Percentiles rank a stretch among this genome's conserved stretches.
Conservation (phyloP, 2,797 vertebrate species). For the Mycteria americana region DNA sequence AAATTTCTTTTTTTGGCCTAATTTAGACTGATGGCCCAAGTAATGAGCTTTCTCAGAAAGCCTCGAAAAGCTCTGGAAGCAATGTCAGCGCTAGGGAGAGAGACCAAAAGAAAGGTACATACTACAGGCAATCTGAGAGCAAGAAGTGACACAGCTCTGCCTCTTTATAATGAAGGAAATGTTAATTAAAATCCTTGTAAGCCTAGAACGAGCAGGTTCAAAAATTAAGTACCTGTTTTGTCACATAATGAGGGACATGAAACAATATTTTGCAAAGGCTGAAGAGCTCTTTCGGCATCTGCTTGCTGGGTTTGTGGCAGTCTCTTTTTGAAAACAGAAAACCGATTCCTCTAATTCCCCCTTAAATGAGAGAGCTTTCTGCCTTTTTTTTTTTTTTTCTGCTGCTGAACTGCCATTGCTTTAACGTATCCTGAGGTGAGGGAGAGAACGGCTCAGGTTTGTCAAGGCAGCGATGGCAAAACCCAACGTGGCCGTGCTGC, state of each 20-base stretch:
- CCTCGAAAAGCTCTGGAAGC: not conserved
- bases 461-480: not conserved
- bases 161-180: not conserved
- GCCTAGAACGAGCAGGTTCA: not conserved
- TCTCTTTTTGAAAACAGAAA: not conserved
- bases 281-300: not conserved
- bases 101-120: not conserved
- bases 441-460: conserved; percentile 4
- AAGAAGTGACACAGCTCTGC: not conserved
- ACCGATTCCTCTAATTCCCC: not conserved
- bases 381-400: not conserved
- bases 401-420: not conserved
- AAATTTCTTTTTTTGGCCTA: not conserved
- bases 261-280: not conserved
- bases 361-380: not conserved
- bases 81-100: not conserved
- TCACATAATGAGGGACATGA: not conserved
- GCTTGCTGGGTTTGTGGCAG: not conserved
- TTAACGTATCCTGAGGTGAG: not conserved
- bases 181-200: not conserved
- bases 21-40: conserved; percentile 15
- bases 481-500: not conserved
- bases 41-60: not conserved
- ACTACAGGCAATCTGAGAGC: not conserved
- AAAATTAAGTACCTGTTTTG: not conserved